These are phyloP conservation scores for Nysson spinosus DNA, from an alignment of 2,888 invertebrate genomes.

Conservation along the genomic window DNA sequence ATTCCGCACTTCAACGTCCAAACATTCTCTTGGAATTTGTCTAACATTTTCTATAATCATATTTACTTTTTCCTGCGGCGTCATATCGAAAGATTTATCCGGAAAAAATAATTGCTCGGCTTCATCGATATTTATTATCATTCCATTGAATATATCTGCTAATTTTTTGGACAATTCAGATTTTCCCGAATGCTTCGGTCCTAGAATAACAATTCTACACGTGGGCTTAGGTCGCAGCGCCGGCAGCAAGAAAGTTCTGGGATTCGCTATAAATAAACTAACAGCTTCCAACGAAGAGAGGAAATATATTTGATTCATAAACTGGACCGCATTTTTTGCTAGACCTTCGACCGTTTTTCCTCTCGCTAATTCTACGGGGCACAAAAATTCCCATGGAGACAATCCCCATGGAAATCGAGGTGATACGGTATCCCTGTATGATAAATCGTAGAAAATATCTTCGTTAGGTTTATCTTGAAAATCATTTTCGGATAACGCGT, in stretches of 20 bases:
- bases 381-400: conserved; percentile 81
- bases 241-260: conserved; percentile 81
- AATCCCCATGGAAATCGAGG: conserved; percentile 77
- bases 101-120: conserved; percentile 48
- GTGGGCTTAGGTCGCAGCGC: conserved; percentile 81
- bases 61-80: conserved; percentile 77
- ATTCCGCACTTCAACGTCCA: conserved; percentile 44
- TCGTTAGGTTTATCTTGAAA: conserved; percentile 60
- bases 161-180: conserved; percentile 80
- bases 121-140: conserved; percentile 76
- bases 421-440: conserved; percentile 64
- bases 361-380: conserved; percentile 82
- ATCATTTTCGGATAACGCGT: conserved; percentile 58
- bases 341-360: conserved; percentile 79
- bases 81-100: conserved; percentile 74
- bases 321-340: conserved; percentile 80
- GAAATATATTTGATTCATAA: conserved; percentile 82
- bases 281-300: conserved; percentile 79
- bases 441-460: conserved; percentile 70
- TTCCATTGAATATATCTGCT: conserved; percentile 79
- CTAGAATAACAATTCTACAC: conserved; percentile 81
- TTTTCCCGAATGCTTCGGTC: conserved; percentile 82
- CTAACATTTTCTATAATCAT: conserved; percentile 76
- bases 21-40: conserved; percentile 65
- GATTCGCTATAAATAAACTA: conserved; percentile 81